Evolutionary conservation across 2,797 vertebrate genomes (phyloP).

Genomic region (Lateolabrax maculatus): DNA sequence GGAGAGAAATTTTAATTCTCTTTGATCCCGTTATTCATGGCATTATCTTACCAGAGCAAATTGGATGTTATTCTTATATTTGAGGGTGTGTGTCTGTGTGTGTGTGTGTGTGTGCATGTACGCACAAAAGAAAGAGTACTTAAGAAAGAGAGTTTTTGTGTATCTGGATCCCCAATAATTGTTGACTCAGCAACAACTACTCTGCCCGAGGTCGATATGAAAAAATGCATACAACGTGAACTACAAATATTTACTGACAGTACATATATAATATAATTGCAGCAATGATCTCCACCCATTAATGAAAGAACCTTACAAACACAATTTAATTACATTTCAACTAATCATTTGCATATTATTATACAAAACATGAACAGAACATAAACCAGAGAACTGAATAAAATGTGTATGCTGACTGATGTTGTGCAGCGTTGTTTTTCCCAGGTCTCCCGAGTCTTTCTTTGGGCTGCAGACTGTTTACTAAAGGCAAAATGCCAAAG

Average conservation of each 20-base stretch:
- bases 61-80: too few relatives aligned
- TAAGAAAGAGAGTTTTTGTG: too few relatives aligned
- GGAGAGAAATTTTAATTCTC: too few relatives aligned
- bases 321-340: background rate
- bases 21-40: too few relatives aligned
- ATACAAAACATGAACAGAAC: background rate
- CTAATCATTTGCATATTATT: background rate
- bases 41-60: too few relatives aligned
- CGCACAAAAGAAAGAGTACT: too few relatives aligned
- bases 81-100: too few relatives aligned
- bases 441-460: background rate
- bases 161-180: background rate
- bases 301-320: background rate
- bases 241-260: background rate
- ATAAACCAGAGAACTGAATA: background rate
- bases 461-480: conserved; percentile 14
- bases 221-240: background rate
- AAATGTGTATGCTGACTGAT: background rate
- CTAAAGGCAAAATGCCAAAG: conserved; percentile 15
- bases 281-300: background rate
- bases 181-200: background rate
- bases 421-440: background rate
- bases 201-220: background rate
- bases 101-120: too few relatives aligned
- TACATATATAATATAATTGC: background rate